phyloP scores from a whole-genome alignment of 2,113 vertebrate species.

The Pavo muticus region DNA sequence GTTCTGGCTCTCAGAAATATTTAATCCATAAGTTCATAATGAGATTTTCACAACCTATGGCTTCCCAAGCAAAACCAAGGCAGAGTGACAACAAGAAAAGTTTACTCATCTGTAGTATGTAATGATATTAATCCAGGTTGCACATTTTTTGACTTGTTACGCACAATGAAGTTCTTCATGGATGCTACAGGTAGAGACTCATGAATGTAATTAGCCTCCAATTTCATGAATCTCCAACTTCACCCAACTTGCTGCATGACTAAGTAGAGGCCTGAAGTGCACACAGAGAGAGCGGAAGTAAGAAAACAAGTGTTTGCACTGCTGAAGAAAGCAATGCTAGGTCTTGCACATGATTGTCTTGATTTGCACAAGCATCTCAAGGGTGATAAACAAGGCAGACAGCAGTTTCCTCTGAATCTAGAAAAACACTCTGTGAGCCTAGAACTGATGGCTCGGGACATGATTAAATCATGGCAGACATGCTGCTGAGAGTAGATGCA shows the following conservation, averaged over 20 bases:
- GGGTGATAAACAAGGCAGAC: background rate
- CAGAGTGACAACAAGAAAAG: background rate
- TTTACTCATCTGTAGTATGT: background rate
- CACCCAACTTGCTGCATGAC: background rate
- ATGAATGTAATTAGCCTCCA: background rate
- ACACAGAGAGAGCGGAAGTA: background rate
- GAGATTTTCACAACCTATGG: background rate
- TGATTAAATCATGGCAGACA: slow-evolving; percentile 33
- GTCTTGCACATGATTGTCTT: slow-evolving; percentile 5
- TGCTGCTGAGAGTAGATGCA: slow-evolving; percentile 35
- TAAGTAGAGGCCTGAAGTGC: background rate
- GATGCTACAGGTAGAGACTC: background rate
- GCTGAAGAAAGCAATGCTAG: background rate
- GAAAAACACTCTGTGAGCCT: background rate
- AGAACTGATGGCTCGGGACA: slow-evolving; percentile 24
- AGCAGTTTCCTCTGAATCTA: slow-evolving; percentile 18
- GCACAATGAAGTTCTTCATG: background rate
- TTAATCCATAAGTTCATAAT: background rate
- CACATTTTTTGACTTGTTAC: background rate
- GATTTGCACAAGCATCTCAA: slow-evolving; percentile 24
- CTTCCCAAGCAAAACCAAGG: background rate
- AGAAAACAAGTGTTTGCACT: background rate
- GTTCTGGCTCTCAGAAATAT: background rate
- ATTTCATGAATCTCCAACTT: background rate
- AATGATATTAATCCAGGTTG: background rate